These are phyloP conservation scores for Zaprionus vittiger DNA, from an alignment of 1,140 invertebrate genomes.

Conservation along the genomic window DNA sequence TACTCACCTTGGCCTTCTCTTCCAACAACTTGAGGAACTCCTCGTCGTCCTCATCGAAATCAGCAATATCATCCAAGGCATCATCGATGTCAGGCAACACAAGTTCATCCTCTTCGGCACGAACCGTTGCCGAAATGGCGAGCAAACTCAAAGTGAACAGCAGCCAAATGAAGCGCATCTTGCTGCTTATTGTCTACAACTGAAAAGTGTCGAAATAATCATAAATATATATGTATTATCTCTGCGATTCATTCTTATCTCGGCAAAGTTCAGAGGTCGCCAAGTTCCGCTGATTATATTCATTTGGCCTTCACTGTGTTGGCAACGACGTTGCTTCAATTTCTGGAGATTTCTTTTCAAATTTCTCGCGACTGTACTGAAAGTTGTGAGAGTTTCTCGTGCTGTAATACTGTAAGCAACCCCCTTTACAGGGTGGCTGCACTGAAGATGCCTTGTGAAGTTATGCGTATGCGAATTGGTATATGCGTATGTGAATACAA, in stretches of 20 bases:
- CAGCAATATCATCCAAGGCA: constrained; percentile 50
- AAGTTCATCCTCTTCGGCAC: constrained; percentile 43
- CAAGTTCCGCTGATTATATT: constrained; percentile 5
- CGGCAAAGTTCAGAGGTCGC: not conserved
- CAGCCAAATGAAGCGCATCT: constrained; percentile 68
- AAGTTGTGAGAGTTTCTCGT: constrained; percentile 3
- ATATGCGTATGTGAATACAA: not conserved
- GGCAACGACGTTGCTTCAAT: not conserved
- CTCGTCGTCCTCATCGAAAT: constrained; percentile 77
- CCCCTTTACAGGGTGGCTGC: constrained; percentile 19
- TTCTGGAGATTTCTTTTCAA: constrained; percentile 15
- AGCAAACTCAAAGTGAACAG: constrained; percentile 70
- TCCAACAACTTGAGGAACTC: constrained; percentile 74
- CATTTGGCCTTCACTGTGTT: constrained; percentile 3
- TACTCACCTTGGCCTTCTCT: constrained; percentile 70
- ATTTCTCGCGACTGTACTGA: constrained; percentile 28
- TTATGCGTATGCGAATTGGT: not conserved
- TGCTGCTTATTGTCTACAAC: constrained; percentile 23
- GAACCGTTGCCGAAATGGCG: constrained; percentile 50
- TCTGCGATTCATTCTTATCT: constrained; percentile 3
- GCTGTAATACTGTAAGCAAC: constrained; percentile 34
- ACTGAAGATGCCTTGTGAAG: constrained; percentile 1
- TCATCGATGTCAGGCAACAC: constrained; percentile 37
- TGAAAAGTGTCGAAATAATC: constrained; percentile 18
- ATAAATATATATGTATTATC: constrained; percentile 3